Base-by-base conservation (phyloP, 2,888 invertebrate genomes). In the Cordilura impudica region DNA sequence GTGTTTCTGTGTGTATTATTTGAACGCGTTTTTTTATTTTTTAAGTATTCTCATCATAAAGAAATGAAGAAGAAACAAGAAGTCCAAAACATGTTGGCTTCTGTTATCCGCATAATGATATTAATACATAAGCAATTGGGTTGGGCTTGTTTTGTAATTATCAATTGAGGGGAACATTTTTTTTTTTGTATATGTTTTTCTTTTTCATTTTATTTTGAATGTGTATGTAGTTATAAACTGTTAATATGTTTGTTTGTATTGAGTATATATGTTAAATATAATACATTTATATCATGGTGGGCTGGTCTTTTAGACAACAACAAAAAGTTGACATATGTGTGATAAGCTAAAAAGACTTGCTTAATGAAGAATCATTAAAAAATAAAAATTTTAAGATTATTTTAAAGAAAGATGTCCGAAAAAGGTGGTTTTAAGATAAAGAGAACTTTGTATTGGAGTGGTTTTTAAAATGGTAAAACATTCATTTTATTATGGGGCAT, bases 91-190 rank as follows among this genome's bases (percentile, higher is more conserved):
- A 61, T 71, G 67, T 66, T 79, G 58, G 75, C 75, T 66, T 63
- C 65, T 79, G 75, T 79, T 75, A 79, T 61, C 67, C 71, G 53
- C 63, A 75, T 67, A 60, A 58, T 71, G 60, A 69, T 69, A 63
- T 75, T 65, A 63, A 39, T 75, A 78, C 73, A 70, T 67, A 71
- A 75, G 79, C 75, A 75, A 65, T 75, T 75, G 79, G 79, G 79
- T 79, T 79, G 79, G 79, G 79, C 79, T 75, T 79, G 67, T 71
- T 26, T 47, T 56, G 63, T 72, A 79, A 79, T 79, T 79, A 79
- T 75, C 67, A 79, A 75, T 67, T 75, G 79, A 79, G 79, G 75
- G 79, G 79, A 79, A 75, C 51, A 26, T 39, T 39, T 39, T 39
- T 10, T 31, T 51, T 45, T 67, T 71, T 71, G 8, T 53, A 61